phyloP scores from a whole-genome alignment of 2,888 invertebrate species.

The Agonum fuliginosum region DNA sequence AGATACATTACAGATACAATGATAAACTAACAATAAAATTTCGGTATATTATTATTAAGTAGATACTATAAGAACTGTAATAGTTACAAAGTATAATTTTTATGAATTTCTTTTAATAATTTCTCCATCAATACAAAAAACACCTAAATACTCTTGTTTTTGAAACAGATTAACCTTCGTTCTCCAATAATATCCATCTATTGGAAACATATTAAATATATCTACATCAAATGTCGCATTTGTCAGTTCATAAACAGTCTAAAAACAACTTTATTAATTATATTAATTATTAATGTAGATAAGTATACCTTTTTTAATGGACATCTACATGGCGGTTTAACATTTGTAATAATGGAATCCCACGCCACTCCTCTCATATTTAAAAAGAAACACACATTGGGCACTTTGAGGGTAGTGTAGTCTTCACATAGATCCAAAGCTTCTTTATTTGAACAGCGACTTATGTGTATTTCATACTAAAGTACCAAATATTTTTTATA shows the following conservation, averaged over 20 bases:
- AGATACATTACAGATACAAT: too few species aligned
- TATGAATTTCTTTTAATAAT: too few species aligned
- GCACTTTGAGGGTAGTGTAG: background rate
- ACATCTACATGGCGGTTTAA: background rate
- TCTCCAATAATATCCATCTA: background rate
- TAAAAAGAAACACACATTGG: background rate
- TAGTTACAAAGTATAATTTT: too few species aligned
- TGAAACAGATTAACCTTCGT: background rate
- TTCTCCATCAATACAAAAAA: background rate
- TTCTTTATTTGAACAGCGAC: background rate
- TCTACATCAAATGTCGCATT: background rate
- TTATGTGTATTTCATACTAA: background rate
- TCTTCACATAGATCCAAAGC: background rate
- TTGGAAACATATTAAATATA: background rate
- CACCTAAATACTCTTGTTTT: background rate
- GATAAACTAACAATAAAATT: too few species aligned
- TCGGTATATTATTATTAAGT: too few species aligned
- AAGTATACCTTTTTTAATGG: background rate
- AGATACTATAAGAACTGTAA: too few species aligned
- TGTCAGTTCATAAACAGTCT: background rate
- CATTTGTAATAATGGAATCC: background rate
- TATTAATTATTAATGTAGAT: too few species aligned
- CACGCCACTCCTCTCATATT: background rate
- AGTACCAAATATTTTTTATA: background rate
- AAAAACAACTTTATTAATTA: background rate